Conservation (phyloP, 1,140 invertebrate species). For the Drosophila funebris region DNA sequence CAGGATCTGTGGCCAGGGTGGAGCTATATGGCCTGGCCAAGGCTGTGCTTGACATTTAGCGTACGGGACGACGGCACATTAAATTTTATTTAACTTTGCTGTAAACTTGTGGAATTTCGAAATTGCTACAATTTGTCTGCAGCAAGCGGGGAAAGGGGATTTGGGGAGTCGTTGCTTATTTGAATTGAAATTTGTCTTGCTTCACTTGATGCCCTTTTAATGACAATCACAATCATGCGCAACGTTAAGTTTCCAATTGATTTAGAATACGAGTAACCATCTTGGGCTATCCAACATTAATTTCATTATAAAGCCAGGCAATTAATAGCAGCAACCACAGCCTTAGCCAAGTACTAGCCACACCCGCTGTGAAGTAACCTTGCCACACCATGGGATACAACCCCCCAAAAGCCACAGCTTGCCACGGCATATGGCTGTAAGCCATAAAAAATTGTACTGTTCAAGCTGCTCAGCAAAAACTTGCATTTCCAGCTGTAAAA, state of each 20-base stretch:
- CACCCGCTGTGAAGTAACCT: conserved; percentile 31
- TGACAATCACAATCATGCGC: conserved; percentile 75
- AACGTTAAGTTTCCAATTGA: conserved; percentile 75
- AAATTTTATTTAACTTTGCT: conserved; percentile 76
- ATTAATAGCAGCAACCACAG: conserved; percentile 68
- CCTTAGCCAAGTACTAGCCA: neutral
- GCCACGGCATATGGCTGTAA: conserved; percentile 1
- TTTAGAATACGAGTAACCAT: conserved; percentile 32
- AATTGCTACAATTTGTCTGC: conserved; percentile 73
- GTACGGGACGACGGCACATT: conserved; percentile 54
- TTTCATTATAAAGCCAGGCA: conserved; percentile 61
- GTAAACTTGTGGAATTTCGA: conserved; percentile 75
- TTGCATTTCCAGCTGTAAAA: neutral
- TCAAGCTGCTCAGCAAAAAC: neutral
- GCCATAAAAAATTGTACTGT: neutral
- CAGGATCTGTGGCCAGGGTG: conserved; percentile 14
- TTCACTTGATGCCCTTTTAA: conserved; percentile 34
- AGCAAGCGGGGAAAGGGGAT: neutral
- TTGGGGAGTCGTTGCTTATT: neutral
- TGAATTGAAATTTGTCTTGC: conserved; percentile 14
- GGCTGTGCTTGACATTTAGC: conserved; percentile 65
- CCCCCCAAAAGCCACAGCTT: conserved; percentile 1
- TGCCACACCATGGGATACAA: neutral
- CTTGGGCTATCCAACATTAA: conserved; percentile 55
- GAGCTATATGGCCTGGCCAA: conserved; percentile 18